phyloP scores from a whole-genome alignment of 1,140 invertebrate genomes.

The Physella acuta region DNA sequence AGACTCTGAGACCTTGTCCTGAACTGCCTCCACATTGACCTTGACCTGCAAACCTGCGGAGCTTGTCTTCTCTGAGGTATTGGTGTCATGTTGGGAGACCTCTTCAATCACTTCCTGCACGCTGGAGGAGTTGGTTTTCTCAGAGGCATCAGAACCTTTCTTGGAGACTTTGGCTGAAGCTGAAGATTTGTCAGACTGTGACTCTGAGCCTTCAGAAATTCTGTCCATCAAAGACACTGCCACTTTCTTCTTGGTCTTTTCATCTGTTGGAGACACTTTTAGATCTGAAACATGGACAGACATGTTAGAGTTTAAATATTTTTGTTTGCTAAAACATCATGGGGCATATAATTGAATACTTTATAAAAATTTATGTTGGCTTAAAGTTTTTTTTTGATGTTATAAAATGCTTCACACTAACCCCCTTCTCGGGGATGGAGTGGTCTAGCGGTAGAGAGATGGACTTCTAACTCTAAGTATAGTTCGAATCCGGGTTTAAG shows the following conservation, averaged over 20 bases:
- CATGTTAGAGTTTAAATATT: too few relatives aligned
- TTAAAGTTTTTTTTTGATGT: too few relatives aligned
- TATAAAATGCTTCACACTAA: too few relatives aligned
- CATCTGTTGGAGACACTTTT: slow-evolving; percentile 27
- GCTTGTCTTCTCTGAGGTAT: slow-evolving; percentile 28
- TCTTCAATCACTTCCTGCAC: slow-evolving; percentile 40
- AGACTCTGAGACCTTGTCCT: neutral
- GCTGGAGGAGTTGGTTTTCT: slow-evolving; percentile 24
- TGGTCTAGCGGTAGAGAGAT: too few relatives aligned
- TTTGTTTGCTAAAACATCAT: too few relatives aligned
- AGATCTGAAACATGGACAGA: too few relatives aligned
- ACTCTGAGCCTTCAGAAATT: slow-evolving; percentile 52
- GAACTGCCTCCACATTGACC: slow-evolving; percentile 17
- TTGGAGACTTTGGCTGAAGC: slow-evolving; percentile 7
- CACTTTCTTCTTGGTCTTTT: slow-evolving; percentile 31
- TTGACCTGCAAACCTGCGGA: slow-evolving; percentile 24
- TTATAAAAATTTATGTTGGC: too few relatives aligned
- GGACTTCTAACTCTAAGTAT: too few relatives aligned
- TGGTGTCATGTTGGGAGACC: slow-evolving; percentile 26
- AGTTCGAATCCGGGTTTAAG: too few relatives aligned
- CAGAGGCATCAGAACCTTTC: slow-evolving; percentile 20
- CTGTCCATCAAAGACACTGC: slow-evolving; percentile 35
- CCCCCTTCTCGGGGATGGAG: too few relatives aligned
- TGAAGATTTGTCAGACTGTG: slow-evolving; percentile 35
- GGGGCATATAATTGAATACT: too few relatives aligned